Evolutionary conservation across 2,113 vertebrate genomes (phyloP).

Genomic region (human (Homo sapiens)): GRCh38 chr20:56507501-56508000

Average conservation of each 20-base stretch:
- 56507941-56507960: not conserved
- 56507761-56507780: not conserved
- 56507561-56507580: too few species aligned
- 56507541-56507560: accelerated
- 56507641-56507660: not conserved
- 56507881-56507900: not conserved
- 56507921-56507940: too few species aligned
- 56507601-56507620: accelerated
- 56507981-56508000: not conserved
- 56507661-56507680: not conserved
- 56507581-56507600: not conserved
- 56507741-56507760: accelerated
- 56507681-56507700: not conserved
- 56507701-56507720: not conserved
- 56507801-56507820: not conserved
- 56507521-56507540: not conserved
- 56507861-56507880: too few species aligned
- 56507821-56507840: not conserved
- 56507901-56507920: not conserved
- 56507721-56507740: not conserved
- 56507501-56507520: not conserved
- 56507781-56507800: not conserved
- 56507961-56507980: not conserved
- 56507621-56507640: not conserved
- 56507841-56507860: not conserved